phyloP scores from a whole-genome alignment of 2,888 invertebrate species.

The Lacanobia wlatinum region DNA sequence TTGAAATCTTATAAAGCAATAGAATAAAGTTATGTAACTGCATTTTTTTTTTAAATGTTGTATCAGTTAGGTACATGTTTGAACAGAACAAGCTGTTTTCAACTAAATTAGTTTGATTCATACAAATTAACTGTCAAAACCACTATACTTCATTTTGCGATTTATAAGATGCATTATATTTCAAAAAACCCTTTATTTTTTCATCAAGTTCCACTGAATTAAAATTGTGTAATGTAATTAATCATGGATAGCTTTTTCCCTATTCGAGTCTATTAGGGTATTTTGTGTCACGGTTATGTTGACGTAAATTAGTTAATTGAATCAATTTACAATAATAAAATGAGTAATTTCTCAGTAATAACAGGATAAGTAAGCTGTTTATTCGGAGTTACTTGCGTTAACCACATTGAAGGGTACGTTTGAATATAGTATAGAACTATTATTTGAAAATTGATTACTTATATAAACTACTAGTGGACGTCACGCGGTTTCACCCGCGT shows the following conservation, averaged over 20 bases:
- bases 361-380: constrained; percentile 4
- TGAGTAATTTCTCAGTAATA: constrained; percentile 2
- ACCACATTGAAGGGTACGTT: neutral
- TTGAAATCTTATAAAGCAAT: too few relatives aligned
- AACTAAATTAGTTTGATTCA: constrained; percentile 9
- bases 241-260: neutral
- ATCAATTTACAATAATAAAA: neutral
- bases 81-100: neutral
- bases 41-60: too few relatives aligned
- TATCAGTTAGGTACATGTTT: too few relatives aligned
- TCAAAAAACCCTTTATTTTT: neutral
- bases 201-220: neutral
- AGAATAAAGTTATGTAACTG: too few relatives aligned
- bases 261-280: neutral
- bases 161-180: neutral
- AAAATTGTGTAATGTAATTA: neutral
- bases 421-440: neutral
- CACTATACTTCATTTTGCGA: neutral
- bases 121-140: neutral
- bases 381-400: neutral
- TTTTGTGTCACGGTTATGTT: neutral
- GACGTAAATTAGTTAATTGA: neutral
- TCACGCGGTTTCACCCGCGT: too few relatives aligned
- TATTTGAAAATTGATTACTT: neutral
- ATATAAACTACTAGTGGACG: neutral